These are phyloP conservation scores for Trichechus manatus DNA, from an alignment of 2,113 vertebrate species.

Conservation along the genomic window DNA sequence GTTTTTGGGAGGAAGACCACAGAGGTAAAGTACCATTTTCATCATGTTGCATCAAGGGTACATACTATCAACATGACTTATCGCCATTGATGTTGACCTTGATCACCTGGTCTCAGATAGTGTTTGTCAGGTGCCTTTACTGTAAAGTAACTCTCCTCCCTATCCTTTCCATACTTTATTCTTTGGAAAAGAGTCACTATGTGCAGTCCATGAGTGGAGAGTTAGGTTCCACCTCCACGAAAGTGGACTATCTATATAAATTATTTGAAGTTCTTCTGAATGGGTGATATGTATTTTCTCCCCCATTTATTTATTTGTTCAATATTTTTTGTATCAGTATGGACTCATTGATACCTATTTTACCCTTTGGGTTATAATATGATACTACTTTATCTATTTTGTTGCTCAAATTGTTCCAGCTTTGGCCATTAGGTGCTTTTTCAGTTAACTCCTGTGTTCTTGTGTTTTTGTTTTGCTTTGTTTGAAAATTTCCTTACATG, in stretches of 20 bases:
- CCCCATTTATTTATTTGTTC: neutral
- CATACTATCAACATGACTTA: neutral
- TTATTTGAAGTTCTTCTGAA: constrained; percentile 16
- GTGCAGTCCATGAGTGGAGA: too few relatives aligned
- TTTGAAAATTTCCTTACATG: neutral
- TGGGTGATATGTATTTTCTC: neutral
- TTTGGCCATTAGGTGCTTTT: neutral
- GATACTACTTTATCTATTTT: neutral
- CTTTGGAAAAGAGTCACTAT: too few relatives aligned
- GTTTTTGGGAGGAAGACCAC: neutral
- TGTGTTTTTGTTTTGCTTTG: neutral
- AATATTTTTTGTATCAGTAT: neutral
- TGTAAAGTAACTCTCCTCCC: too few relatives aligned
- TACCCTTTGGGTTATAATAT: neutral
- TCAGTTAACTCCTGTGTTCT: neutral
- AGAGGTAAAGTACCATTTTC: neutral
- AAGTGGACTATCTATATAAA: neutral
- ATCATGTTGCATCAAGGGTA: neutral
- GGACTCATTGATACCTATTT: neutral
- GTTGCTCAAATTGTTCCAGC: neutral
- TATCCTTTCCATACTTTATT: too few relatives aligned
- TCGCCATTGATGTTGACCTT: too few relatives aligned
- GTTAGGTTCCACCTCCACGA: neutral
- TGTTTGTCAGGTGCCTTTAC: too few relatives aligned
- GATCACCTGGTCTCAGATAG: too few relatives aligned